These are phyloP conservation scores for Lethenteron camtschaticum DNA, from an alignment of 2,113 vertebrate genomes.

Conservation along the genomic window DNA sequence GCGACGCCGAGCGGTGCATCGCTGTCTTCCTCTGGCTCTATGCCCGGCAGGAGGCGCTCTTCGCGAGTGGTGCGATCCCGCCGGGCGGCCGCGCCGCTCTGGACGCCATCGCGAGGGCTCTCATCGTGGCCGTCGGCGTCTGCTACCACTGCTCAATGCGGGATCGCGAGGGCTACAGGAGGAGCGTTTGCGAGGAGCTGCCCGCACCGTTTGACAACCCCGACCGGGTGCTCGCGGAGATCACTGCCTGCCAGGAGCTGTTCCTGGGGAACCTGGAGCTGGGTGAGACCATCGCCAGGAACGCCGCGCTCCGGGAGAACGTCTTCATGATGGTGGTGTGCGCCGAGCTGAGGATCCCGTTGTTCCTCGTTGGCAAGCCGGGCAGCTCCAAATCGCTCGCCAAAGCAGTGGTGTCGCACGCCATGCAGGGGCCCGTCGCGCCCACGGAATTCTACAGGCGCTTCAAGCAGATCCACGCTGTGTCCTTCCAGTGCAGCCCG, in stretches of 20 bases:
- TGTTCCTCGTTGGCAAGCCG: constrained; percentile 86
- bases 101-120: constrained; percentile 39
- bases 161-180: constrained; percentile 34
- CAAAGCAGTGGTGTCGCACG: constrained; percentile 75
- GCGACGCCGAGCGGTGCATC: constrained; percentile 82
- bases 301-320: constrained; percentile 72
- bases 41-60: constrained; percentile 21
- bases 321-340: constrained; percentile 96
- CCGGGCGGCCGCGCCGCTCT: constrained; percentile 7
- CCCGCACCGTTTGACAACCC: constrained; percentile 20
- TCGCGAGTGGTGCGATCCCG: constrained; percentile 11
- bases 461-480: constrained; percentile 69
- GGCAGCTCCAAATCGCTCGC: constrained; percentile 93
- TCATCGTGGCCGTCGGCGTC: constrained; percentile 52
- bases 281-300: constrained; percentile 55
- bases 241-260: constrained; percentile 46
- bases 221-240: constrained; percentile 36
- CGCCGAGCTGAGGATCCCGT: constrained; percentile 71
- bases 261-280: constrained; percentile 42
- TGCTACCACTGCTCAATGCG: constrained; percentile 78
- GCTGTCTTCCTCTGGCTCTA: constrained; percentile 58
- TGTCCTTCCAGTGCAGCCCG: constrained; percentile 92
- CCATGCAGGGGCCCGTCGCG: constrained; percentile 75
- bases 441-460: constrained; percentile 47
- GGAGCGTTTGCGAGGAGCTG: constrained; percentile 25